phyloP scores from a whole-genome alignment of 2,797 vertebrate species.

The Etheostoma perlongum region DNA sequence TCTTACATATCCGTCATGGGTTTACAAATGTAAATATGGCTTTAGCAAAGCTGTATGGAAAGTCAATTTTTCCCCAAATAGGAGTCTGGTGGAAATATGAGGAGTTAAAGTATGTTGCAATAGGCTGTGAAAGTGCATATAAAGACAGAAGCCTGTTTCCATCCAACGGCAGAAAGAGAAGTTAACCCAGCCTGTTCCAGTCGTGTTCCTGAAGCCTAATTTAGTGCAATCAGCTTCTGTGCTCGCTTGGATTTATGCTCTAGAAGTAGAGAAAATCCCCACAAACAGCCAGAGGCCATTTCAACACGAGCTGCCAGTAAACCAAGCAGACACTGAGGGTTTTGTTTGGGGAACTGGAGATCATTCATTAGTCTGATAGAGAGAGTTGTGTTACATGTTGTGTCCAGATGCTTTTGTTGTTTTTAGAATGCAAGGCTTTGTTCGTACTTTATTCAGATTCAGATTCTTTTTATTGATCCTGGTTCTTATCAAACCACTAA shows the following conservation, averaged over 20 bases:
- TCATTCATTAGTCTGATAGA: constrained; percentile 13
- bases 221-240: neutral
- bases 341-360: constrained; percentile 49
- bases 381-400: constrained; percentile 4
- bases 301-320: neutral
- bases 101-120: constrained; percentile 9
- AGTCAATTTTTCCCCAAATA: neutral
- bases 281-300: constrained; percentile 22
- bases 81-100: constrained; percentile 4
- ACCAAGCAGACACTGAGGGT: constrained; percentile 46
- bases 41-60: neutral
- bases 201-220: neutral
- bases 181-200: neutral
- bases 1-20: neutral
- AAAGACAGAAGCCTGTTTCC: constrained; percentile 15
- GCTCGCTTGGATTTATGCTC: neutral
- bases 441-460: neutral
- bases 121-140: constrained; percentile 2
- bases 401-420: constrained; percentile 25
- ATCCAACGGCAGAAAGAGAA: neutral
- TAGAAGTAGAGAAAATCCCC: constrained; percentile 13
- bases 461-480: neutral
- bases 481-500: neutral
- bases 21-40: constrained; percentile 23
- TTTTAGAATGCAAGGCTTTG: neutral